Conservation (phyloP, 2,888 invertebrate species). For the Eupithecia abbreviata region DNA sequence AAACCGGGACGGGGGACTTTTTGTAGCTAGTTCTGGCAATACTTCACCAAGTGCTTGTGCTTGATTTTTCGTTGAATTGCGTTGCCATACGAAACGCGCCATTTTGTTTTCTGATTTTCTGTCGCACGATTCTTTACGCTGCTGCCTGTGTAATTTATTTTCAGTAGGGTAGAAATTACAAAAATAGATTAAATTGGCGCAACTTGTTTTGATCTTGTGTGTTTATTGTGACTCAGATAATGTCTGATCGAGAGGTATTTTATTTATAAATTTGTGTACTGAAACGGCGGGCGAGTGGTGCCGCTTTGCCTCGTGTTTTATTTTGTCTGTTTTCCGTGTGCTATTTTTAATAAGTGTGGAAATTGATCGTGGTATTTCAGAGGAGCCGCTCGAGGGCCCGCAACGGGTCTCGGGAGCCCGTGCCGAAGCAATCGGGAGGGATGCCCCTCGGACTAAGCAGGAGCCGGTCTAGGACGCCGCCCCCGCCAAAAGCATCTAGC, state of each 20-base stretch:
- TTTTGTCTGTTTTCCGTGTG: constrained; percentile 53
- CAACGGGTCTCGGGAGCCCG: constrained; percentile 79
- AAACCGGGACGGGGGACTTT: not conserved
- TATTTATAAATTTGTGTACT: constrained; percentile 59
- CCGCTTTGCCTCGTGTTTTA: constrained; percentile 71
- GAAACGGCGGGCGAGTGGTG: constrained; percentile 49
- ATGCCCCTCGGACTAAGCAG: constrained; percentile 79
- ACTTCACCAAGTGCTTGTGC: not conserved
- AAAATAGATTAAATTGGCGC: constrained; percentile 68
- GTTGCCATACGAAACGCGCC: constrained; percentile 48
- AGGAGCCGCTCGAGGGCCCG: constrained; percentile 81
- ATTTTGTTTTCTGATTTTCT: constrained; percentile 71
- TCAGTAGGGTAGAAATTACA: constrained; percentile 46
- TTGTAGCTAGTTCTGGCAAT: not conserved
- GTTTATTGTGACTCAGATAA: constrained; percentile 59
- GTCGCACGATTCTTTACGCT: constrained; percentile 48
- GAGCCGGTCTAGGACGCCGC: constrained; percentile 81
- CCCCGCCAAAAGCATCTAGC: constrained; percentile 77
- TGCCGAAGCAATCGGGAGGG: constrained; percentile 64
- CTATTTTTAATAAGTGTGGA: constrained; percentile 53
- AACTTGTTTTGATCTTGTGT: constrained; percentile 59
- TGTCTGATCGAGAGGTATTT: constrained; percentile 82
- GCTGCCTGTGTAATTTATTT: constrained; percentile 58
- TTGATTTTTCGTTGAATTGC: not conserved
- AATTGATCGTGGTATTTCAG: constrained; percentile 67